Percentiles rank a stretch among this genome's conserved stretches.
Conservation (phyloP, 2,888 invertebrate genomes). For the Melinaea marsaeus region DNA sequence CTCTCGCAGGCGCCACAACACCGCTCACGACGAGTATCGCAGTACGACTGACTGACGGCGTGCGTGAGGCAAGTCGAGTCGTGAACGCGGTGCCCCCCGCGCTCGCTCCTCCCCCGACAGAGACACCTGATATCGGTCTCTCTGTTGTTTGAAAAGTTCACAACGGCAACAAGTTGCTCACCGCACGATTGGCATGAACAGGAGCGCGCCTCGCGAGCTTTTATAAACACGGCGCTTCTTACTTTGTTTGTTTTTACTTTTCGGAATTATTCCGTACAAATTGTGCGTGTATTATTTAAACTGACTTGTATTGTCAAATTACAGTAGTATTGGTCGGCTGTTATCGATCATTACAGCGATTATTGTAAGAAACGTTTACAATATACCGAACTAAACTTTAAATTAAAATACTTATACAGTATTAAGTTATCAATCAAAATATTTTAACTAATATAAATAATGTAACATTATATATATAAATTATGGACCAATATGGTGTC, state of each 20-base stretch:
- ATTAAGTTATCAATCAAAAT: no score
- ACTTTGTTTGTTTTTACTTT: conserved; percentile 74
- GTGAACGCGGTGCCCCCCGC: conserved; percentile 68
- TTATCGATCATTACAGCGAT: neutral
- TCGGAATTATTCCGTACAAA: conserved; percentile 47
- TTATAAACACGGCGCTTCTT: conserved; percentile 75
- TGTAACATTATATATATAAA: no score
- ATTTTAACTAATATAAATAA: no score
- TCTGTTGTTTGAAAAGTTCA: conserved; percentile 66
- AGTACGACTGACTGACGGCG: conserved; percentile 64
- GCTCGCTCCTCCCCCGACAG: conserved; percentile 72
- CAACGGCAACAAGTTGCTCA: conserved; percentile 76
- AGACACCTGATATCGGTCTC: conserved; percentile 55
- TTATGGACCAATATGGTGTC: neutral
- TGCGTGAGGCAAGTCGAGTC: conserved; percentile 64
- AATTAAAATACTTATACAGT: no score
- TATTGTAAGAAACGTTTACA: no score
- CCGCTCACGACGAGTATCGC: conserved; percentile 52
- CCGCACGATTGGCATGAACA: conserved; percentile 77
- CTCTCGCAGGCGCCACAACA: conserved; percentile 44
- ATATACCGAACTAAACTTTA: no score
- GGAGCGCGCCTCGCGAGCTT: conserved; percentile 76
- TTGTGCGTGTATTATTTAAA: neutral
- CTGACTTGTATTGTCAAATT: neutral
- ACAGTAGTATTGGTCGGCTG: no score